These are phyloP conservation scores for Syngnathoides biaculeatus DNA, from an alignment of 2,113 vertebrate genomes.

Conservation along the genomic window DNA sequence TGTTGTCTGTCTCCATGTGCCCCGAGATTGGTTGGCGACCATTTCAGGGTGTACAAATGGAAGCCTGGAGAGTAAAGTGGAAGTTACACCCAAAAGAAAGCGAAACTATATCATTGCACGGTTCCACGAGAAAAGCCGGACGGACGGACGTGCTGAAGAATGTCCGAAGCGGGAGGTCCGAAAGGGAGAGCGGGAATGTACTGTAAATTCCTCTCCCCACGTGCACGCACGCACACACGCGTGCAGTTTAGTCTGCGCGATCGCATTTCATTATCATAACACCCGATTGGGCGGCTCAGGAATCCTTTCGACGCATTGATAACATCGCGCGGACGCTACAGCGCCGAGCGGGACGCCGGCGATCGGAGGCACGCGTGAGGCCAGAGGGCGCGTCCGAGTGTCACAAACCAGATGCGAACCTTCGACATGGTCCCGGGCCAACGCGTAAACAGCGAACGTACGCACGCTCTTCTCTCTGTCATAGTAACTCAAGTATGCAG, in stretches of 20 bases:
- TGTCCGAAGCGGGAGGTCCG: slow-evolving; percentile 17
- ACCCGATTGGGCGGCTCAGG: slow-evolving; percentile 42
- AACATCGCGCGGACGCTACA: slow-evolving; percentile 45
- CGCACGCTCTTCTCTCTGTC: not conserved
- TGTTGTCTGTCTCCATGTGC: too few species aligned
- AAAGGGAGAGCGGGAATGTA: slow-evolving; percentile 19
- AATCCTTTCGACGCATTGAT: slow-evolving; percentile 31
- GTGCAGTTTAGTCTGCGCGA: slow-evolving; percentile 37
- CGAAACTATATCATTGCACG: not conserved
- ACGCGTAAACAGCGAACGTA: not conserved
- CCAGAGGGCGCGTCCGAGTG: not conserved
- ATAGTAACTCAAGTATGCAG: slow-evolving; percentile 30
- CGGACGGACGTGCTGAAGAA: slow-evolving; percentile 20
- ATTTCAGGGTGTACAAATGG: too few species aligned
- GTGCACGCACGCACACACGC: slow-evolving; percentile 20
- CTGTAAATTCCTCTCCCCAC: slow-evolving; percentile 32
- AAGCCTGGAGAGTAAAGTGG: not conserved
- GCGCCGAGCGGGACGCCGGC: not conserved
- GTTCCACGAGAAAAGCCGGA: slow-evolving; percentile 11
- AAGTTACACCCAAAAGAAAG: not conserved
- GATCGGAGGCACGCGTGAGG: not conserved
- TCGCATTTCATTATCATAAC: slow-evolving; percentile 58
- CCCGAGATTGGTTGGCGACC: too few species aligned
- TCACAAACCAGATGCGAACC: not conserved
- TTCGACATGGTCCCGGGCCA: not conserved